Conservation (phyloP, 2,888 invertebrate genomes). For the Marasmarcha lunaedactyla region DNA sequence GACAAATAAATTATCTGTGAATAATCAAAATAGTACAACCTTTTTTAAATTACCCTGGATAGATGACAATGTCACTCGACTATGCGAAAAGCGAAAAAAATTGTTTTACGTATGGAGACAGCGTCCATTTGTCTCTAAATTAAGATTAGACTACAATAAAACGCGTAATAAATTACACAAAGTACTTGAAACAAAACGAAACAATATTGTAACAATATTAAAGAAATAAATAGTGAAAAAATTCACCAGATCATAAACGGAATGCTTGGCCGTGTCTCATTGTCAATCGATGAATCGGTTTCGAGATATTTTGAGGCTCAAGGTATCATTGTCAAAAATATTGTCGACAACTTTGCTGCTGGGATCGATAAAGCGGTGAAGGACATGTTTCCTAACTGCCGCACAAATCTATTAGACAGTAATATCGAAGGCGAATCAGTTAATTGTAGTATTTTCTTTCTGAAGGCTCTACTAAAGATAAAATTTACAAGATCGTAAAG, state of each 20-base stretch:
- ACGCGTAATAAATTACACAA: constrained; percentile 4
- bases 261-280: constrained; percentile 8
- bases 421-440: background rate
- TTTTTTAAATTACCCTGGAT: constrained; percentile 5
- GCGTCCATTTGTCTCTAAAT: background rate
- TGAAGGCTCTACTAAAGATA: background rate
- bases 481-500: constrained; percentile 1
- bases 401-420: background rate
- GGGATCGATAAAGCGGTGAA: constrained; percentile 8
- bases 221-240: constrained; percentile 9
- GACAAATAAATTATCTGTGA: too few relatives aligned
- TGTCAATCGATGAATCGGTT: constrained; percentile 6
- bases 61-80: constrained; percentile 5
- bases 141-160: constrained; percentile 10
- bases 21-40: too few relatives aligned
- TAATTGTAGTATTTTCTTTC: background rate
- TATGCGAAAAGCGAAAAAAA: constrained; percentile 7
- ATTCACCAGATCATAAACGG: constrained; percentile 7
- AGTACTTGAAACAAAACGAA: constrained; percentile 2
- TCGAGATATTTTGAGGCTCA: constrained; percentile 9
- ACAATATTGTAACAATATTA: constrained; percentile 8
- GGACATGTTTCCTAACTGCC: background rate
- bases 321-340: constrained; percentile 3
- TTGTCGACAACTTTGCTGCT: constrained; percentile 6
- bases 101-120: constrained; percentile 6